Evolutionary conservation across 2,888 invertebrate genomes (phyloP), one percentile per base, ranked within the genome.

Genomic region (Elmis aenea): DNA sequence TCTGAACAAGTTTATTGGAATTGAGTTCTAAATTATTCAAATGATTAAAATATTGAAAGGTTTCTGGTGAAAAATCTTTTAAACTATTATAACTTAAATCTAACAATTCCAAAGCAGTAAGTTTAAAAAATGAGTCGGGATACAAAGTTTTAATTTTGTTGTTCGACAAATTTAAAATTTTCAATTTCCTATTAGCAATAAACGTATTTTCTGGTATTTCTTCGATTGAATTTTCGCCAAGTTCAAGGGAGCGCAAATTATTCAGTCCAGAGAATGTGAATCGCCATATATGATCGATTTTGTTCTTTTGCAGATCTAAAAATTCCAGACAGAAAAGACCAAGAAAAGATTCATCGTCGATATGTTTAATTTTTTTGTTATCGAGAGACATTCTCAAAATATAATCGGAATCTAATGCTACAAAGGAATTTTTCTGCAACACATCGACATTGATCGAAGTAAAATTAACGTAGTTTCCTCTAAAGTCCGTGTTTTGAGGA

Each of bases 341-440:
- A 10, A 38, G 21, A 33, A 65, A 64, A 3, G 59, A 51, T 2
- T 53, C 57, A 6, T 50, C 42, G 4, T 55, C 50, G n/a, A 65
- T 44, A 14, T 14, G 23, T 2, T 31, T 14, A 8, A 63, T 54
- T 9, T 42, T 24, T 40, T 60, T 59, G 9, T 48, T 37, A 12
- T 43, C 47, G 12, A 64, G 36, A 5, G 37, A 45, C 12, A 64
- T 12, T 32, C 52, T 49, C 9, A 47, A 27, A 26, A 61, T 52
- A 29, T 50, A 45, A 8, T 53, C 33, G 0, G 61, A 59, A 16
- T 55, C 55, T 18, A 42, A 50, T 3, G 53, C 49, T 4, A 55
- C 23, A 37, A 64, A 63, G 2, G 42, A 27, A 36, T 62, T 61
- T 14, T 45, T 52, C n/a, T 24, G 23, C 20, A 62, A 33, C 9